Evolutionary conservation across 2,113 vertebrate genomes (phyloP), one percentile per base, ranked within the genome.

Genomic region (Vimba vimba): DNA sequence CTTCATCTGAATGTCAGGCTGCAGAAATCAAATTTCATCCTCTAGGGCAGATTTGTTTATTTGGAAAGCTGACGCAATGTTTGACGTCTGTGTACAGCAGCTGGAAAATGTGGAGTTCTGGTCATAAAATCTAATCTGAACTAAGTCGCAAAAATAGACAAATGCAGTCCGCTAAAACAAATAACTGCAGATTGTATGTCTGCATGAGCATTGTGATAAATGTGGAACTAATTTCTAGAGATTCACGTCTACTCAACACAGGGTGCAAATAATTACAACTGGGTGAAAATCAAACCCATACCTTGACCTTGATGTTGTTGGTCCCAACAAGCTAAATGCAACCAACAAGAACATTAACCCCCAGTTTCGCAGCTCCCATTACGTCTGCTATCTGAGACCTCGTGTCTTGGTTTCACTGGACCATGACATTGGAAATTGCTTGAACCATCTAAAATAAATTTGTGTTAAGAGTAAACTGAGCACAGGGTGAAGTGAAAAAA

Each of bases 381-480:
- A 68, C 8, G 3, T 82, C 17, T 7, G 21, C 59, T 80, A 64
- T 80, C 79, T 25, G 36, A 79, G 13, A 62, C 77, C 79, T 50
- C 52, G 19, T 75, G 52, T 80, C 55, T 74, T 25, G 55, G 68
- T 73, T 75, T 75, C 68, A 86, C 9, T 33, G 59, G 57, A 81
- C 52, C 55, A 82, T 86, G 78, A 86, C 78, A 52, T 52, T 45
- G 79, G 68, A 50, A 43, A 82, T 74, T 19, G 55, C 47, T n/a
- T 25, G 55, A 62, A 60, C 66, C 79, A 79, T 75, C 85, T 62
- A 74, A 81, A 69, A 81, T 81, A 73, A 82, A 82, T 86, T 50
- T 86, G 57, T 64, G 52, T 80, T 79, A 80, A n/a, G 69, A 81
- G 55, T 66, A 82, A 74, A 62, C 45, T 4, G 68, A 74, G 55